phyloP scores from a whole-genome alignment of 2,113 vertebrate genomes.

The Eurypyga helias region DNA sequence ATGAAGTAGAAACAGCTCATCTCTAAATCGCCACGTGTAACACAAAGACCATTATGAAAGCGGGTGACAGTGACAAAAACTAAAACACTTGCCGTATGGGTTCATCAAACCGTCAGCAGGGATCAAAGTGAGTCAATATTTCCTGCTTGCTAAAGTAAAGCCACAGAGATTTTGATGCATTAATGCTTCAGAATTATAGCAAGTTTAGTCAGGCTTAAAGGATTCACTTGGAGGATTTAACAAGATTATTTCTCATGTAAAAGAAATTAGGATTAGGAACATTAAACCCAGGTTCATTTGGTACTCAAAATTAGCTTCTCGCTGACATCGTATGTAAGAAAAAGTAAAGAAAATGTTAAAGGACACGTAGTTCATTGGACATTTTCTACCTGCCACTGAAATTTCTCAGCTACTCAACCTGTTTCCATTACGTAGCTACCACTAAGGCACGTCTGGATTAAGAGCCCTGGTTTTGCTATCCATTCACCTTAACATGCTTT shows the following conservation, averaged over 20 bases:
- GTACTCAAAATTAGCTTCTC: neutral
- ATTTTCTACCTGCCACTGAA: neutral
- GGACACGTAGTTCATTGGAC: neutral
- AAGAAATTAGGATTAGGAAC: slow-evolving; percentile 12
- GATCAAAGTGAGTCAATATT: neutral
- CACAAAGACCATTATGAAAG: neutral
- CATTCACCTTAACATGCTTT: neutral
- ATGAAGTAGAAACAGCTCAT: neutral
- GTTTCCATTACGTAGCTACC: neutral
- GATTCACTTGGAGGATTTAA: slow-evolving; percentile 28
- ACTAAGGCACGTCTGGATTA: neutral
- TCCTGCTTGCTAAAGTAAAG: neutral
- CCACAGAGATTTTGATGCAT: neutral
- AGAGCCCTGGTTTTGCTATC: neutral
- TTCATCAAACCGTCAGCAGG: neutral
- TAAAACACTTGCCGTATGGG: neutral
- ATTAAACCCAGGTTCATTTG: neutral
- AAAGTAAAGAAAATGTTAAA: neutral
- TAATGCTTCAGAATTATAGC: neutral
- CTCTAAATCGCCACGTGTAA: neutral
- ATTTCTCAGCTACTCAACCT: neutral
- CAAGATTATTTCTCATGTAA: slow-evolving; percentile 18
- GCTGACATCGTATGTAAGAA: neutral
- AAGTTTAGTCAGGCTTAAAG: slow-evolving; percentile 23
- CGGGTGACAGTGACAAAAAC: neutral